Percentiles rank a stretch among this genome's conserved stretches.
Evolutionary conservation across 2,113 vertebrate genomes (phyloP).

Genomic region (Heloderma charlesbogerti): DNA sequence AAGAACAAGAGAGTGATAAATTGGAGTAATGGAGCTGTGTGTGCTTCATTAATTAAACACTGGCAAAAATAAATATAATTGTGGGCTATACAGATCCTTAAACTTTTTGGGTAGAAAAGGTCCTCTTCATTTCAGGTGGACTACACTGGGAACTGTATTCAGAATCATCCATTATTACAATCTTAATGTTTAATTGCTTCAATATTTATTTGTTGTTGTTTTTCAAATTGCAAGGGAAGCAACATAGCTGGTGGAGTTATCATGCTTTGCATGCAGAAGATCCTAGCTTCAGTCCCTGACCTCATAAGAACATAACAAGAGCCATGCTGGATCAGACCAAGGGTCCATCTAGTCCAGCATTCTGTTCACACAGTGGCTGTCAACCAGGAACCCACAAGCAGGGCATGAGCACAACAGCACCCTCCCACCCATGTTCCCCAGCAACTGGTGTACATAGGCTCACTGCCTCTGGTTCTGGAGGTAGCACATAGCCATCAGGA

Average conservation of each 20-base stretch:
- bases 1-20: slow-evolving; percentile 17
- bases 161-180: background rate
- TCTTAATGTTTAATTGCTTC: background rate
- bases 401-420: no score
- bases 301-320: no score
- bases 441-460: no score
- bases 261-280: background rate
- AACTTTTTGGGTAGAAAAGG: background rate
- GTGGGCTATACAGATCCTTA: background rate
- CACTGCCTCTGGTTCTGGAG: no score
- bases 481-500: no score
- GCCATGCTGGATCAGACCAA: no score
- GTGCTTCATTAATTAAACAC: slow-evolving; percentile 28
- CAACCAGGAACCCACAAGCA: no score
- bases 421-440: no score
- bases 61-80: slow-evolving; percentile 1
- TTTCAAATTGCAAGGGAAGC: background rate
- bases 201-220: background rate
- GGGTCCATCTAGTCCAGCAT: no score
- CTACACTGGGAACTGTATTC: background rate
- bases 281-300: background rate
- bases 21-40: background rate
- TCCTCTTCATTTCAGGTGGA: background rate
- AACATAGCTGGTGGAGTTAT: background rate
- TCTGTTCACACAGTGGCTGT: no score